Base-by-base conservation (phyloP, 2,797 vertebrate species). In the Stomatorhinus walkeri region DNA sequence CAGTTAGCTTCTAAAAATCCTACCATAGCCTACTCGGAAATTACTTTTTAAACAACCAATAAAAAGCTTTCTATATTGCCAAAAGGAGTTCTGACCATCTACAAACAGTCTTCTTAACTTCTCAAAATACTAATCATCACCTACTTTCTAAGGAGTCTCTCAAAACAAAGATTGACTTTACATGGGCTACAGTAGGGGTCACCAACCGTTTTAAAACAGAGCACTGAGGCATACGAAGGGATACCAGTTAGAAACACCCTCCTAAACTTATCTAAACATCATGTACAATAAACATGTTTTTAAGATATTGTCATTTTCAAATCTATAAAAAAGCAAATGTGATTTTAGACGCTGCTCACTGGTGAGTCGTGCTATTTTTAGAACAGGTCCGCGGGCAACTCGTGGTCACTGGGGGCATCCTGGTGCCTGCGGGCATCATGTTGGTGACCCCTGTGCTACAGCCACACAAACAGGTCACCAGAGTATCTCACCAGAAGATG, bases 401-500 rank as follows among this genome's bases (percentile, higher is more conserved):
- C 43, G 43, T 46, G 46, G 46, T 48, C 1, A 7, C 46, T 48
- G 46, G 8, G 46, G 46, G 43, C 43, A 46, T 46, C 43, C 36
- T 40, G 36, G 36, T 40, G 36, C 36, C 36, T 0, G 2, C 36
- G 36, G 36, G 36, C 36, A 1, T 1, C 49, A 14, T 54, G 14
- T 54, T 54, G 14, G 52, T 19, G 52, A 19, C 52, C 16, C 14
- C 52, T 84, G 4, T 84, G 40, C 43, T 84, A 84, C 79, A 84
- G 40, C 19, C 16, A 84, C 22, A 48, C 81, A 12, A 5, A 22
- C 19, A 19, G 49, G 14, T 14, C 6, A 56, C 2, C 0, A n/a
- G 19, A 76, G 14, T 8, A 12, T 40, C 89, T 96, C 93, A 99
- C 98, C 98, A 99, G 93, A 99, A 99, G 94, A 99, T 99, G 89